These are phyloP conservation scores for Diarsia mendica DNA, from an alignment of 2,888 invertebrate genomes.

Conservation along the genomic window DNA sequence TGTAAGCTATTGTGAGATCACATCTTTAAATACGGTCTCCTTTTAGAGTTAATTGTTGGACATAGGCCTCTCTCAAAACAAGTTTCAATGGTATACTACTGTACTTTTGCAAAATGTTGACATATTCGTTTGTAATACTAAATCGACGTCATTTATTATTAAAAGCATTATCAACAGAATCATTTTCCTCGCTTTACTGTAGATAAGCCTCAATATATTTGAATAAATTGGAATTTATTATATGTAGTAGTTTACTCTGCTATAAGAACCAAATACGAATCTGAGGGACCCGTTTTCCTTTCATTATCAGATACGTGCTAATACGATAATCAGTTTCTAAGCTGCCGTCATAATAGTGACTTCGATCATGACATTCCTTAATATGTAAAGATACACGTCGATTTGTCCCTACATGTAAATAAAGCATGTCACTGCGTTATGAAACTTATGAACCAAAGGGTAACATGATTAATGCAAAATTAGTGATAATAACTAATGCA, in stretches of 20 bases:
- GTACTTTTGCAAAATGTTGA: too few relatives aligned
- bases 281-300: conserved; percentile 15
- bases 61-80: neutral
- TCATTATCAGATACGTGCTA: conserved; percentile 38
- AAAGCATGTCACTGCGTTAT: neutral
- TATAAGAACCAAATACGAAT: conserved; percentile 2
- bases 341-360: conserved; percentile 21
- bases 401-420: conserved; percentile 1
- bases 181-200: neutral
- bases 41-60: neutral
- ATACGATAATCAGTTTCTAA: conserved; percentile 29
- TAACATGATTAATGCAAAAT: conserved; percentile 16
- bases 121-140: neutral
- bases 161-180: neutral
- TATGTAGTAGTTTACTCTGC: neutral
- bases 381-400: neutral
- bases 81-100: neutral
- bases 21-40: neutral
- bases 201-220: neutral
- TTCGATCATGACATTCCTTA: conserved; percentile 1
- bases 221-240: neutral
- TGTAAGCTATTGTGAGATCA: neutral
- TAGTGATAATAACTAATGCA: conserved; percentile 25
- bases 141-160: neutral
- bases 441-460: conserved; percentile 2